Evolutionary conservation across 2,888 invertebrate species (phyloP).

Genomic region (Tridacna gigas): DNA sequence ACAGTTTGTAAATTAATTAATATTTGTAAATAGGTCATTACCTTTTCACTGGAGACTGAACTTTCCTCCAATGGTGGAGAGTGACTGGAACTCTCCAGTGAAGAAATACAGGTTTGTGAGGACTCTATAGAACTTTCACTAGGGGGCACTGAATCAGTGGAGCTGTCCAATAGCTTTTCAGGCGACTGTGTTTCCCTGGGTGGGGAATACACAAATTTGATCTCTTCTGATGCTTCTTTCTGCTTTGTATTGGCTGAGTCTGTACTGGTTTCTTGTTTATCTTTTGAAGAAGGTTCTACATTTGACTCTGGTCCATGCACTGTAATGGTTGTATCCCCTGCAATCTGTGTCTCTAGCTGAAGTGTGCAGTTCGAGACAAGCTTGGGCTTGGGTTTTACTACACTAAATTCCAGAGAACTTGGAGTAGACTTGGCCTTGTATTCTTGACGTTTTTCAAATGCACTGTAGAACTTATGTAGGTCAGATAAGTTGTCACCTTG

Average conservation of each 20-base stretch:
- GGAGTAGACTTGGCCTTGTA: slow-evolving; percentile 73
- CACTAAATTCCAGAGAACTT: slow-evolving; percentile 67
- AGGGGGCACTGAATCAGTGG: slow-evolving; percentile 62
- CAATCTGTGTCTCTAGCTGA: not conserved
- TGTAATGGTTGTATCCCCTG: slow-evolving; percentile 32
- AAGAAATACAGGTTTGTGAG: slow-evolving; percentile 64
- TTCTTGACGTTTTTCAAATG: slow-evolving; percentile 69
- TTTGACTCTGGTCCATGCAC: slow-evolving; percentile 37
- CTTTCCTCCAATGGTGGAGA: slow-evolving; percentile 60
- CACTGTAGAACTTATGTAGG: slow-evolving; percentile 53
- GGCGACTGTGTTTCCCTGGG: slow-evolving; percentile 30
- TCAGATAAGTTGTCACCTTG: slow-evolving; percentile 61
- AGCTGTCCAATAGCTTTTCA: slow-evolving; percentile 52
- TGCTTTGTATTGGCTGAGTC: not conserved
- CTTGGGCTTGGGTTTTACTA: slow-evolving; percentile 59
- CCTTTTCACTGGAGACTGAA: slow-evolving; percentile 58
- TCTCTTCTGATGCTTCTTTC: slow-evolving; percentile 9
- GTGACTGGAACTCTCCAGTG: slow-evolving; percentile 62
- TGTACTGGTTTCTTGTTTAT: slow-evolving; percentile 1
- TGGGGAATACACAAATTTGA: slow-evolving; percentile 12
- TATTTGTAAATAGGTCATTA: slow-evolving; percentile 5
- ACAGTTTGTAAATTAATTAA: no score
- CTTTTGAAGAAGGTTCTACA: slow-evolving; percentile 7
- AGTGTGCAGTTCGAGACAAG: not conserved
- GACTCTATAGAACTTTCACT: slow-evolving; percentile 67